These are phyloP conservation scores for Erythrocercus mccallii DNA, from an alignment of 2,113 vertebrate genomes.

Conservation along the genomic window DNA sequence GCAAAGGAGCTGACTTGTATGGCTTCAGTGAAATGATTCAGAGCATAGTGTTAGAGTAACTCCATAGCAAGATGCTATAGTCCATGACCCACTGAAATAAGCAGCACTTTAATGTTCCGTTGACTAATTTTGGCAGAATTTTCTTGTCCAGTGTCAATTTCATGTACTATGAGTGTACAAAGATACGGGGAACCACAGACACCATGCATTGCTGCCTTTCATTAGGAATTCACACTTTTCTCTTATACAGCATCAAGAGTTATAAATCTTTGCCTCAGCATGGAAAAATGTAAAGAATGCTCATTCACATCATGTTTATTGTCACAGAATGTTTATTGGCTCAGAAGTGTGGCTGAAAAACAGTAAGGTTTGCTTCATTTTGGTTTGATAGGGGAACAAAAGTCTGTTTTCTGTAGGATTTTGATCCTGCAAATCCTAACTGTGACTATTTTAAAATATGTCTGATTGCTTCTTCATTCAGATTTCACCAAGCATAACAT, in stretches of 20 bases:
- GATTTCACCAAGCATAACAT: not conserved
- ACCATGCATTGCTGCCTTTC: not conserved
- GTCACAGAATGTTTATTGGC: not conserved
- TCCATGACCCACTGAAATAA: not conserved
- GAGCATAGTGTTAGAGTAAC: not conserved
- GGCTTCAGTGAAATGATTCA: not conserved
- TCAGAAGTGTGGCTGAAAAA: not conserved
- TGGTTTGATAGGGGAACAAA: not conserved
- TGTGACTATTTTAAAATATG: not conserved
- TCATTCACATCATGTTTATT: not conserved
- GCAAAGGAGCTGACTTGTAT: not conserved
- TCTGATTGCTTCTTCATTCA: not conserved
- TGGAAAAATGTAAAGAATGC: not conserved
- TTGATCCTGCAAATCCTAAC: not conserved
- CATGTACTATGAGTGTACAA: not conserved
- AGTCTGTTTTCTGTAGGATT: not conserved
- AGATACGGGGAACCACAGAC: not conserved
- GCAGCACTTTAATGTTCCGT: not conserved
- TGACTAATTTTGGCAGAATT: not conserved
- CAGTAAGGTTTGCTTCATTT: not conserved
- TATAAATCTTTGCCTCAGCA: not conserved
- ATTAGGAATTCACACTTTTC: not conserved
- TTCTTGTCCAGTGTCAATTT: not conserved
- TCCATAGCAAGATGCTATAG: not conserved
- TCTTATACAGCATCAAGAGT: not conserved